phyloP scores from a whole-genome alignment of 2,797 vertebrate species.

The Diplodus puntazzo region DNA sequence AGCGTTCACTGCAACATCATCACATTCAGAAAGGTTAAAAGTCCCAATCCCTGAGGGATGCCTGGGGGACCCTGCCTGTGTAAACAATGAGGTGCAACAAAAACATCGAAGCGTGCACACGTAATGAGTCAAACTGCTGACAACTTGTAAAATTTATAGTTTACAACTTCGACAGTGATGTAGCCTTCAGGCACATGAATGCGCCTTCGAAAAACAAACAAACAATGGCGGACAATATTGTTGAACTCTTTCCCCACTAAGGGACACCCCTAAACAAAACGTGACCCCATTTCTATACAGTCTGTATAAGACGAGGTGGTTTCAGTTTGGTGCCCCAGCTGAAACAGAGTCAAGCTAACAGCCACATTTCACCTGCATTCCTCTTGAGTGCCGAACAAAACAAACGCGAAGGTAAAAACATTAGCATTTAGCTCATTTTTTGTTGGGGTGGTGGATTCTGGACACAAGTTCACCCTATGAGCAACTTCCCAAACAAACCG shows the following conservation, averaged over 20 bases:
- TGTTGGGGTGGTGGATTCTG: background rate
- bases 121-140: background rate
- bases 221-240: background rate
- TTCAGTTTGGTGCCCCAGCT: background rate
- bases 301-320: background rate
- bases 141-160: background rate
- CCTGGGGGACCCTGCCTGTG: background rate
- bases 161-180: too few species aligned
- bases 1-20: background rate
- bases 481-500: constrained; percentile 14
- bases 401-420: background rate
- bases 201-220: background rate
- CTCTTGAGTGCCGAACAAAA: background rate
- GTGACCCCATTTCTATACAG: background rate
- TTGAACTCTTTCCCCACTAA: background rate
- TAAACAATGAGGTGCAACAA: constrained; percentile 47
- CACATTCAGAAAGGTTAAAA: background rate
- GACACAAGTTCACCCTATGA: background rate
- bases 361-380: background rate
- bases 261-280: background rate
- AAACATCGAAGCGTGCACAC: background rate
- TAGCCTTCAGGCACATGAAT: background rate
- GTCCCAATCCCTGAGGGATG: background rate
- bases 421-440: background rate
- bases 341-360: background rate